phyloP scores from a whole-genome alignment of 1,140 invertebrate species.

The Micrasema longulum region DNA sequence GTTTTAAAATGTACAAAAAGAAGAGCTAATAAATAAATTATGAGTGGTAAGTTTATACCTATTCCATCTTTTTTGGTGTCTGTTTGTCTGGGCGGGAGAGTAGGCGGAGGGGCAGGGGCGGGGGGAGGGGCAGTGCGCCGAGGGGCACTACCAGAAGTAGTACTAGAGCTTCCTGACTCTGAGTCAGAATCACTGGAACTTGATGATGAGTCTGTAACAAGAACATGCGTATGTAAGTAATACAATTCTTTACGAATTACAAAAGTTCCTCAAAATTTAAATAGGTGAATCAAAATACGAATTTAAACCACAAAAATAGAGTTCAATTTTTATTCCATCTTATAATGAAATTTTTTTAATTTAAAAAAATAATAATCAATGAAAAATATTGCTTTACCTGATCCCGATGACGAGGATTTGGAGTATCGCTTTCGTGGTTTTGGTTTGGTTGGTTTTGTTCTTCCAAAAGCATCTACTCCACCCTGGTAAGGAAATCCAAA shows the following conservation, averaged over 20 bases:
- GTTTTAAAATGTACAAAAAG: no score
- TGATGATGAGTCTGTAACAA: conserved; percentile 63
- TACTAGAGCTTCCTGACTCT: conserved; percentile 67
- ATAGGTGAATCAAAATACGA: no score
- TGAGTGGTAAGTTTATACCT: no score
- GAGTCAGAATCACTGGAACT: conserved; percentile 70
- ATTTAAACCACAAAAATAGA: no score
- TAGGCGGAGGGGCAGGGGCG: conserved; percentile 60
- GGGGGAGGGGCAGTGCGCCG: conserved; percentile 59
- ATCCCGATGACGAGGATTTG: conserved; percentile 65
- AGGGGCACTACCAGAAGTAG: conserved; percentile 59
- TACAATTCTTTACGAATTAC: no score
- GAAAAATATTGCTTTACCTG: no score
- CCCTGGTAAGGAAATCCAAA: conserved; percentile 59
- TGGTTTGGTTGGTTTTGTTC: conserved; percentile 60
- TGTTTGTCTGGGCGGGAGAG: conserved; percentile 54
- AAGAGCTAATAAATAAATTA: no score
- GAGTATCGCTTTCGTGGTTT: conserved; percentile 64
- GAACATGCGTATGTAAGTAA: no score
- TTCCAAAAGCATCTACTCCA: conserved; percentile 63
- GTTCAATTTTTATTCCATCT: no score
- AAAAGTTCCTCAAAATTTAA: no score
- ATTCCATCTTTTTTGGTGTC: conserved; percentile 22
- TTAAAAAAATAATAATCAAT: no score
- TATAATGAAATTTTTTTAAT: no score